Evolutionary conservation across 2,888 invertebrate species (phyloP).

Genomic region (Spodoptera exigua): DNA sequence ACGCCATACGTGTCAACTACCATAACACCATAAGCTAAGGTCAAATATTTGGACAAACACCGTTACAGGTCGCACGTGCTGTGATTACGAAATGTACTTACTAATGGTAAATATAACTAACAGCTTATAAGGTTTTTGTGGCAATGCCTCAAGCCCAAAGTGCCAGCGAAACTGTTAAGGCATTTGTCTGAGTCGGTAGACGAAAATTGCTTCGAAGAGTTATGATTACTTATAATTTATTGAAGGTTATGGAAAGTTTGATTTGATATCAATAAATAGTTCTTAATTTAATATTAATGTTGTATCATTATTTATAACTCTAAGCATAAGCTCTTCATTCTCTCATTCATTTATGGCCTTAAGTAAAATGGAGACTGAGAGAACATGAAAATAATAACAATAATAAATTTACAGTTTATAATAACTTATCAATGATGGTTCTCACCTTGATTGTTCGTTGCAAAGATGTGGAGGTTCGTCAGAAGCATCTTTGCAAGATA

Average conservation of each 20-base stretch:
- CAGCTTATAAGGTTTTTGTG: conserved; percentile 37
- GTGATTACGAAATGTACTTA: conserved; percentile 62
- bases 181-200: conserved; percentile 23
- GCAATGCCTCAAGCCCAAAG: conserved; percentile 18
- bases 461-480: conserved; percentile 96
- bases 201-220: too few relatives aligned
- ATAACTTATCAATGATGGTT: conserved; percentile 4
- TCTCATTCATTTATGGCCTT: too few relatives aligned
- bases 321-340: too few relatives aligned
- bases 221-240: too few relatives aligned
- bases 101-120: conserved; percentile 40
- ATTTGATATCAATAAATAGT: too few relatives aligned
- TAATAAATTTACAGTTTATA: too few relatives aligned
- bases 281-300: too few relatives aligned
- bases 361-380: conserved; percentile 25
- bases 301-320: too few relatives aligned
- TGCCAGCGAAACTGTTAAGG: conserved; percentile 34
- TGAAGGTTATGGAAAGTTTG: too few relatives aligned
- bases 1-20: conserved; percentile 55
- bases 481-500: conserved; percentile 95
- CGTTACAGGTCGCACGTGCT: conserved; percentile 72
- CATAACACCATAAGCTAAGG: conserved; percentile 58
- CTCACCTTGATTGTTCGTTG: conserved; percentile 89
- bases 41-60: conserved; percentile 74
- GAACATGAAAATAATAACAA: conserved; percentile 25